These are phyloP conservation scores for Peromyscus melanophrys DNA, from an alignment of 2,797 vertebrate genomes.

Conservation along the genomic window DNA sequence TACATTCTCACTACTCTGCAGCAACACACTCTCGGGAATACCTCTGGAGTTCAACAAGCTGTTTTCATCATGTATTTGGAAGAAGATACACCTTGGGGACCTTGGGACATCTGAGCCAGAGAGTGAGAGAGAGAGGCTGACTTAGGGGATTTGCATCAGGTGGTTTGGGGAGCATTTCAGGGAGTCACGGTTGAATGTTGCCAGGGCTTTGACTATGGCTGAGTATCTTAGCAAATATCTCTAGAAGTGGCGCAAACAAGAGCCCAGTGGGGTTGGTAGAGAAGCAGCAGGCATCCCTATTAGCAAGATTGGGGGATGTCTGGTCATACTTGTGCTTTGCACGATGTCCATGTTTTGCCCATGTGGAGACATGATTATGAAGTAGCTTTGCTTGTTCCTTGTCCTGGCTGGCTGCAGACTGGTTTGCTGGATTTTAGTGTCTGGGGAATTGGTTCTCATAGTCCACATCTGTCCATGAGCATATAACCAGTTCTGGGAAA, in stretches of 20 bases:
- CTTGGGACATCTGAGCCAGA: neutral
- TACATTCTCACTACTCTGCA: neutral
- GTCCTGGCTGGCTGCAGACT: neutral
- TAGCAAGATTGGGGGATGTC: neutral
- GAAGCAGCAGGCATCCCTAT: neutral
- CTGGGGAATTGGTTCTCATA: neutral
- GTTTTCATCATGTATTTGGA: neutral
- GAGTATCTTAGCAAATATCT: neutral
- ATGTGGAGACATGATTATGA: neutral
- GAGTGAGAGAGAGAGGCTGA: neutral
- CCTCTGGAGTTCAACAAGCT: neutral
- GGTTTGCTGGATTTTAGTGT: neutral
- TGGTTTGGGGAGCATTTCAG: neutral
- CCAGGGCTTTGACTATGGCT: neutral
- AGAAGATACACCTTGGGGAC: neutral
- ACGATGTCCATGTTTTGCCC: conserved; percentile 11
- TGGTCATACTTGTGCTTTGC: conserved; percentile 30
- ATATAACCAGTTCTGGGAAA: neutral
- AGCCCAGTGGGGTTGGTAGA: neutral
- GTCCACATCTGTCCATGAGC: neutral
- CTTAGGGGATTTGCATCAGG: neutral
- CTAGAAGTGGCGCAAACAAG: neutral
- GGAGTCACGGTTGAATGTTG: neutral
- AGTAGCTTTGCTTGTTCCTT: conserved; percentile 24
- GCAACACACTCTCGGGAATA: neutral